Conservation (phyloP, 1,140 invertebrate species). For the Diprion similis region DNA sequence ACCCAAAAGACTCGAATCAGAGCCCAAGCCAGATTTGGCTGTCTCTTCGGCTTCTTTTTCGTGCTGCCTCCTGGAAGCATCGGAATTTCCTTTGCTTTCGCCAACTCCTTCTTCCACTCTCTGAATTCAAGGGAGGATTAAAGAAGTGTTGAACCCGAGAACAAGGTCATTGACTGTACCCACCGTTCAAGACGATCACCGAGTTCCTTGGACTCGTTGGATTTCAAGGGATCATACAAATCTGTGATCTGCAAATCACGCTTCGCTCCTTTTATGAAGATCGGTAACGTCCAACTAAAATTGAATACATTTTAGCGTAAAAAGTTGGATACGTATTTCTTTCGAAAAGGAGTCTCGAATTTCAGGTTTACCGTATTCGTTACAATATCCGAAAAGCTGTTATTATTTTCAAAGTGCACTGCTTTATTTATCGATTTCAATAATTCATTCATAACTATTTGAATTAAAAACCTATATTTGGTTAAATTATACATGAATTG, state of each 20-base stretch:
- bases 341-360: too few relatives aligned
- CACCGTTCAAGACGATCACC: conserved; percentile 61
- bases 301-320: too few relatives aligned
- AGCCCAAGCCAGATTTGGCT: conserved; percentile 57
- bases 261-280: conserved; percentile 61
- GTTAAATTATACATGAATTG: too few relatives aligned
- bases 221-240: conserved; percentile 61
- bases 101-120: conserved; percentile 60
- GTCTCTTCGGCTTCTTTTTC: conserved; percentile 32
- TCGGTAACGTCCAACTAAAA: conserved; percentile 56
- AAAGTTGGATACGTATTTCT: too few relatives aligned
- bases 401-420: too few relatives aligned
- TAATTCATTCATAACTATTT: too few relatives aligned
- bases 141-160: too few relatives aligned
- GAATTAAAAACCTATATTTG: too few relatives aligned
- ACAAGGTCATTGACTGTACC: conserved; percentile 13
- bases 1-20: conserved; percentile 58
- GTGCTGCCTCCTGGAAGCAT: conserved; percentile 44
- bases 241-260: conserved; percentile 62
- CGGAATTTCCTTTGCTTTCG: conserved; percentile 41
- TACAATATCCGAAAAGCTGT: too few relatives aligned
- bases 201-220: conserved; percentile 56
- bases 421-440: too few relatives aligned
- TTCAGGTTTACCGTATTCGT: too few relatives aligned
- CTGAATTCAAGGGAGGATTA: conserved; percentile 36